Evolutionary conservation across 1,140 invertebrate genomes (phyloP).

Genomic region (Heliconius eleuchia): DNA sequence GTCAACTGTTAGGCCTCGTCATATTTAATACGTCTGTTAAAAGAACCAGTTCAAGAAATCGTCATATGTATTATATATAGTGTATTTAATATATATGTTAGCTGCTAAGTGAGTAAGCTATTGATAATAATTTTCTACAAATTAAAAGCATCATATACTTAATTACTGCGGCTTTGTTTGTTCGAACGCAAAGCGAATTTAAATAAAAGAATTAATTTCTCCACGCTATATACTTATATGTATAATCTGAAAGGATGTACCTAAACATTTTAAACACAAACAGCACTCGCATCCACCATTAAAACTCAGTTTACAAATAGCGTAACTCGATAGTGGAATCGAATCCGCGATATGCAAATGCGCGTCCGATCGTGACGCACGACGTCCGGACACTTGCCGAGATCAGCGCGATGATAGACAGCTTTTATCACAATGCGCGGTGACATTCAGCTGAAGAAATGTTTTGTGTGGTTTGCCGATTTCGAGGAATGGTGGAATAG

Average conservation of each 20-base stretch:
- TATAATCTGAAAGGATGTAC: background rate
- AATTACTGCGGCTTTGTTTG: no score
- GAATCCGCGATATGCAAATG: constrained; percentile 76
- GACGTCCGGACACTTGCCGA: constrained; percentile 67
- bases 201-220: no score
- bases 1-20: background rate
- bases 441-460: constrained; percentile 34
- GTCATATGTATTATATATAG: background rate
- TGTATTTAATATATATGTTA: background rate
- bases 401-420: constrained; percentile 51
- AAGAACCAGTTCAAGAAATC: background rate
- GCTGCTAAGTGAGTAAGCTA: no score
- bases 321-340: constrained; percentile 67
- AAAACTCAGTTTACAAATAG: constrained; percentile 48
- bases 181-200: no score
- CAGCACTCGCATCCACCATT: constrained; percentile 22
- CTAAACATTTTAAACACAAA: background rate
- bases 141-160: no score
- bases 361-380: constrained; percentile 76
- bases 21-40: background rate
- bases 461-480: constrained; percentile 13
- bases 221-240: no score
- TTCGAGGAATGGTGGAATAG: background rate
- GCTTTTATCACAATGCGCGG: constrained; percentile 41
- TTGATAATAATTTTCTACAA: no score